Conservation (phyloP, 2,888 invertebrate genomes). For the Ganaspis brasiliensis region DNA sequence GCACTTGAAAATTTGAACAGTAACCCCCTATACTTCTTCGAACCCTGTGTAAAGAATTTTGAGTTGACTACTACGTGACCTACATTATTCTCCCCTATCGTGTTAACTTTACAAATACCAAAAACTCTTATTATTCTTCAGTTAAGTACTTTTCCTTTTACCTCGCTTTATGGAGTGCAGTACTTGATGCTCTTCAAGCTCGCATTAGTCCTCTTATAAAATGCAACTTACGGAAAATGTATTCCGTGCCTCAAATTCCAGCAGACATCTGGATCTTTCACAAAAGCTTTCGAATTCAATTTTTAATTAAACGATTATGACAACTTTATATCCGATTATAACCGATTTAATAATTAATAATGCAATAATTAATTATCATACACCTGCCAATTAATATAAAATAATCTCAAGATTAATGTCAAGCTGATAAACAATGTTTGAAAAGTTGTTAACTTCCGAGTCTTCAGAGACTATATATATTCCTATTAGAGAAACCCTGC, state of each 20-base stretch:
- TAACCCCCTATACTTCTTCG: too few species aligned
- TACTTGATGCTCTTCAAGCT: slow-evolving; percentile 1
- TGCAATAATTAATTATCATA: too few species aligned
- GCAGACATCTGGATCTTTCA: too few species aligned
- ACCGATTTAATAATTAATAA: too few species aligned
- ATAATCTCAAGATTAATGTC: too few species aligned
- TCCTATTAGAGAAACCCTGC: neutral
- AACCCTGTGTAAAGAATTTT: slow-evolving; percentile 6
- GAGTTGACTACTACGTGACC: slow-evolving; percentile 16
- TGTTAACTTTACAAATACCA: neutral
- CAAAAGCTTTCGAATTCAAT: too few species aligned
- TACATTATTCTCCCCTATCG: slow-evolving; percentile 19
- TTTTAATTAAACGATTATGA: too few species aligned
- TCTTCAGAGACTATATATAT: neutral
- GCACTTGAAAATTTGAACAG: neutral
- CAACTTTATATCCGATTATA: too few species aligned
- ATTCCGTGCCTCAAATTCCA: neutral
- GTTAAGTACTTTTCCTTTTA: slow-evolving; percentile 18
- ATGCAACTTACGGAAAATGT: neutral
- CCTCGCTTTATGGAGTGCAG: neutral
- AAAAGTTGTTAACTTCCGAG: too few species aligned
- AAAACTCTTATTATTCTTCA: slow-evolving; percentile 29
- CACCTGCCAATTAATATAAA: too few species aligned
- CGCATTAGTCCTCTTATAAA: neutral
- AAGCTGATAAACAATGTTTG: too few species aligned